Evolutionary conservation across 1,140 invertebrate species (phyloP), one percentile per base, ranked within the genome.

Genomic region (Drosophila mojavensis): DNA sequence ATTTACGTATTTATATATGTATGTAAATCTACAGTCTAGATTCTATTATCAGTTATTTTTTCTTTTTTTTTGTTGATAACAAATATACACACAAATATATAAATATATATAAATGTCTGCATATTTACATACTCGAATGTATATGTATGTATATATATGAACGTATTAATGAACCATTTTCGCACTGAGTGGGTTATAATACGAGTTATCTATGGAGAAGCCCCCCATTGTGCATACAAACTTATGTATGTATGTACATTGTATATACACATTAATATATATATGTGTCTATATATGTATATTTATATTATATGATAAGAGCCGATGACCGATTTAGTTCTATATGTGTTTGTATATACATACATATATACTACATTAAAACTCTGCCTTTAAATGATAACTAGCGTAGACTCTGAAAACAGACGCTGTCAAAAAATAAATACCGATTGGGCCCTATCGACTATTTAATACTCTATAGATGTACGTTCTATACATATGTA

Each of bases 291-390:
- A n/a, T 15, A 0, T 45, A 45, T 45, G 6, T 45, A 45, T 17
- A 5, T 41, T 5, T 41, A 41, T 41, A 13, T 41, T n/a, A 6
- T 17, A 65, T 63, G 82, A 86, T 86, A 86, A 88, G 71, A 41
- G 70, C 36, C 36, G 36, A 70, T 86, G 82, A 86, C 83, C 82
- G 82, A 86, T 88, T 86, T 86, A 82, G 82, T 88, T 64, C 39
- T 78, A 86, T 59, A 54, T 26, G 15, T 50, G 45, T 48, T 41
- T 26, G 50, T 53, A 63, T 41, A 24, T 60, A 15, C 1, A 30
- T 70, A 60, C 17, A 28, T 15, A 45, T 7, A 7, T 17, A 17
- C 0, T 9, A 45, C 55, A 39, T 20, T 39, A 13, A 39, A 13
- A 63, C 28, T 33, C 28, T 43, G 41, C 24, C 41, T 63, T 20